These are phyloP conservation scores for Rostratula benghalensis DNA, from an alignment of 2,113 vertebrate genomes.

Conservation along the genomic window DNA sequence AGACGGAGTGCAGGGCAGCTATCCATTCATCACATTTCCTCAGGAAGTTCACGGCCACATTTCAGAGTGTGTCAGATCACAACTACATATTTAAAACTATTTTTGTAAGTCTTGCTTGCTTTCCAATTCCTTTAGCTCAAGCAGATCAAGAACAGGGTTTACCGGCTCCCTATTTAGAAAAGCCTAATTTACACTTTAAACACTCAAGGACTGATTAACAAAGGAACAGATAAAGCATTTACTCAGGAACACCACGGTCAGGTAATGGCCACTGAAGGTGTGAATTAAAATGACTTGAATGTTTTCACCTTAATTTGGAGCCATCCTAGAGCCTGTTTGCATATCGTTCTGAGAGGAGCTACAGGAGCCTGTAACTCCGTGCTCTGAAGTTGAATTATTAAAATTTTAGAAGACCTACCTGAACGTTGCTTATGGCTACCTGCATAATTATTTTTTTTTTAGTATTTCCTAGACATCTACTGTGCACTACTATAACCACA, in stretches of 20 bases:
- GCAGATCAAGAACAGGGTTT: neutral
- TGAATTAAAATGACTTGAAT: slow-evolving; percentile 6
- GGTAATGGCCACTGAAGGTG: neutral
- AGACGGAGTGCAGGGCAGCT: neutral
- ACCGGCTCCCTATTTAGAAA: neutral
- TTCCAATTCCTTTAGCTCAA: neutral
- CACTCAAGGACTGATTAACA: neutral
- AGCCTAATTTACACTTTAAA: slow-evolving; percentile 4
- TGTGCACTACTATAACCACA: neutral
- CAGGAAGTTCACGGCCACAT: neutral
- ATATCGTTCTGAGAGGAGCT: neutral
- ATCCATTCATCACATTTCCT: neutral
- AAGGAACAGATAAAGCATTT: neutral
- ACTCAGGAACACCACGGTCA: rapidly evolving
- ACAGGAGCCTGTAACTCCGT: neutral
- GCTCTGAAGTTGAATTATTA: neutral
- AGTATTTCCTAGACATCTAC: neutral
- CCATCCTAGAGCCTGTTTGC: neutral
- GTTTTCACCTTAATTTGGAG: slow-evolving; percentile 8
- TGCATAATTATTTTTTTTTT: neutral
- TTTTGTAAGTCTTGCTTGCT: neutral
- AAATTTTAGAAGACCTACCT: neutral
- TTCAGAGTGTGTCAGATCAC: neutral
- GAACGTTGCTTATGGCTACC: neutral
- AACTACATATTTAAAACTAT: neutral